Percentiles rank a stretch among this genome's conserved stretches.
These are phyloP conservation scores for Chromis chromis DNA, from an alignment of 2,797 vertebrate species.

Conservation along the genomic window DNA sequence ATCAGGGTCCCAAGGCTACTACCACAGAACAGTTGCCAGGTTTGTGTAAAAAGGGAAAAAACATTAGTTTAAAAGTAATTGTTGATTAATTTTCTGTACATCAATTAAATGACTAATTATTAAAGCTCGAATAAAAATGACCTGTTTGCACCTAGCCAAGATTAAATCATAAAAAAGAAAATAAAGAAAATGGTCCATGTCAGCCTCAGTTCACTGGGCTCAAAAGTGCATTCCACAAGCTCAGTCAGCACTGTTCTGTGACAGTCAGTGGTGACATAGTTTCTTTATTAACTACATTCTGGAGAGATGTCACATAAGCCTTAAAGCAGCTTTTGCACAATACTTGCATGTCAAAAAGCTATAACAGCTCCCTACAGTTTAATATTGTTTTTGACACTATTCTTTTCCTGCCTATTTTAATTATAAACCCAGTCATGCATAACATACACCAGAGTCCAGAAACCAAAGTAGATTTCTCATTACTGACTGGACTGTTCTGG, in stretches of 20 bases:
- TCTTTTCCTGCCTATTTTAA: slow-evolving; percentile 53
- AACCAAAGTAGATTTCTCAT: slow-evolving; percentile 24
- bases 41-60: background rate
- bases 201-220: slow-evolving; percentile 9
- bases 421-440: slow-evolving; percentile 65
- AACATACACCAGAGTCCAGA: slow-evolving; percentile 31
- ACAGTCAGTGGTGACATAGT: slow-evolving; percentile 30
- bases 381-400: slow-evolving; percentile 58
- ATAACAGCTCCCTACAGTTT: slow-evolving; percentile 39
- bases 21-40: background rate
- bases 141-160: background rate
- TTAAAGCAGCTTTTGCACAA: slow-evolving; percentile 19
- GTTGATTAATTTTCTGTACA: too few relatives aligned
- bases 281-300: slow-evolving; percentile 32
- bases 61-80: background rate
- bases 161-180: slow-evolving; percentile 6
- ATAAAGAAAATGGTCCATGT: background rate
- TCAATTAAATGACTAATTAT: background rate
- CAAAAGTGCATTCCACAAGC: slow-evolving; percentile 19
- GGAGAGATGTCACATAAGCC: slow-evolving; percentile 15
- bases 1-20: too few relatives aligned
- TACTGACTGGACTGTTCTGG: slow-evolving; percentile 4
- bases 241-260: slow-evolving; percentile 25
- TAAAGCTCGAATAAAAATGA: background rate
- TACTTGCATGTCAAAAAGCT: slow-evolving; percentile 43